Conservation (phyloP, 1,140 invertebrate species). For the Cecropterus lyciades region DNA sequence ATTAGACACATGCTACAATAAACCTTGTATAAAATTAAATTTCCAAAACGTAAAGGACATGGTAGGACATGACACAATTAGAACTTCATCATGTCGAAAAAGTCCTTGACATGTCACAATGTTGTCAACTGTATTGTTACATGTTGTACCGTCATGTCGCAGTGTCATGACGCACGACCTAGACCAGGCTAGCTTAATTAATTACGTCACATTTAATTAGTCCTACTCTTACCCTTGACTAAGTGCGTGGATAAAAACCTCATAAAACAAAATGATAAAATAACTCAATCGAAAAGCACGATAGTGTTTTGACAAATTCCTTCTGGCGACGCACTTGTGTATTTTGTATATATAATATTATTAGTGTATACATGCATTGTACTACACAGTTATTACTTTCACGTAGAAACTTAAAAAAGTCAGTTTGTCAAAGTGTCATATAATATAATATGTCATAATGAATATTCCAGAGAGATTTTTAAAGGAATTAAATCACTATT, state of each 20-base stretch:
- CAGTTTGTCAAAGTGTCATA: no score
- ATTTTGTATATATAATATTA: no score
- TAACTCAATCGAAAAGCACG: no score
- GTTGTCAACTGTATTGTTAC: slow-evolving; percentile 6
- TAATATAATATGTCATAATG: no score
- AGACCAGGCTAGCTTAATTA: slow-evolving; percentile 4
- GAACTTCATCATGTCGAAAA: slow-evolving; percentile 4
- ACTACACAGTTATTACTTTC: no score
- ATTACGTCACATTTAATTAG: slow-evolving; percentile 2
- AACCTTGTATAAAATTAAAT: background rate
- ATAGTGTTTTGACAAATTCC: no score
- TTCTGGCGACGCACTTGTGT: no score
- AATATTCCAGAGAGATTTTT: no score
- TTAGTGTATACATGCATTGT: no score
- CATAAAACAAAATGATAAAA: slow-evolving; percentile 5
- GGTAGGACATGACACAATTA: background rate
- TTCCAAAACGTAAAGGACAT: background rate
- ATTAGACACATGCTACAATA: background rate
- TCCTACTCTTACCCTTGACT: background rate
- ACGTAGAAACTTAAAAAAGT: no score
- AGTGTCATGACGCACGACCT: slow-evolving; percentile 1
- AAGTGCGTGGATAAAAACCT: slow-evolving; percentile 4
- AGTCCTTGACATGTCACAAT: slow-evolving; percentile 2
- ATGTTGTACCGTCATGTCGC: background rate
- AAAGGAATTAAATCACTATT: no score